Conservation (phyloP, 2,113 vertebrate species). For the Barbus barbus region DNA sequence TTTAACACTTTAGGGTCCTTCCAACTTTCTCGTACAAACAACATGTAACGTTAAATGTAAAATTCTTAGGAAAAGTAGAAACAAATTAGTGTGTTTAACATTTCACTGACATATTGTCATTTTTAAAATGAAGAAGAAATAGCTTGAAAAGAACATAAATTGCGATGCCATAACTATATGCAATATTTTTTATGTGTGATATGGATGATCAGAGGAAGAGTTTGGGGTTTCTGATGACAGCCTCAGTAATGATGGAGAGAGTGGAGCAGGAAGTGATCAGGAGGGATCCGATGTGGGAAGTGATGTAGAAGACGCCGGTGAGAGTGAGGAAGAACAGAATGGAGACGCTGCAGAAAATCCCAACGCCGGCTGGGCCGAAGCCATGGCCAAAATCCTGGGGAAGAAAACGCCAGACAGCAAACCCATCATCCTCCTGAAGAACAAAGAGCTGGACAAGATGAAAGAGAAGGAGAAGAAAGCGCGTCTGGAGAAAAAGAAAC, state of each 20-base stretch:
- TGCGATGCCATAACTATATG: too few relatives aligned
- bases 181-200: background rate
- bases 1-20: background rate
- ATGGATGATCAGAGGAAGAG: conserved; percentile 37
- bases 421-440: conserved; percentile 83
- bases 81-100: too few relatives aligned
- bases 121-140: too few relatives aligned
- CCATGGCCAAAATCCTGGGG: conserved; percentile 92
- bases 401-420: conserved; percentile 79
- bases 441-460: conserved; percentile 81
- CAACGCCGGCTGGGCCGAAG: conserved; percentile 87
- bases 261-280: background rate
- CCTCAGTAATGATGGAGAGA: conserved; percentile 14
- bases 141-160: too few relatives aligned
- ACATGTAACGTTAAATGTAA: too few relatives aligned
- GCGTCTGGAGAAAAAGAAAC: conserved; percentile 77
- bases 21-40: background rate
- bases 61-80: too few relatives aligned
- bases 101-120: too few relatives aligned
- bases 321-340: conserved; percentile 9
- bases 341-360: conserved; percentile 57
- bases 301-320: too few relatives aligned
- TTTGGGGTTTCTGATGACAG: background rate
- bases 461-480: conserved; percentile 78
- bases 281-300: background rate